Evolutionary conservation across 2,888 invertebrate genomes (phyloP).

Genomic region (Mimumesa dahlbomi): DNA sequence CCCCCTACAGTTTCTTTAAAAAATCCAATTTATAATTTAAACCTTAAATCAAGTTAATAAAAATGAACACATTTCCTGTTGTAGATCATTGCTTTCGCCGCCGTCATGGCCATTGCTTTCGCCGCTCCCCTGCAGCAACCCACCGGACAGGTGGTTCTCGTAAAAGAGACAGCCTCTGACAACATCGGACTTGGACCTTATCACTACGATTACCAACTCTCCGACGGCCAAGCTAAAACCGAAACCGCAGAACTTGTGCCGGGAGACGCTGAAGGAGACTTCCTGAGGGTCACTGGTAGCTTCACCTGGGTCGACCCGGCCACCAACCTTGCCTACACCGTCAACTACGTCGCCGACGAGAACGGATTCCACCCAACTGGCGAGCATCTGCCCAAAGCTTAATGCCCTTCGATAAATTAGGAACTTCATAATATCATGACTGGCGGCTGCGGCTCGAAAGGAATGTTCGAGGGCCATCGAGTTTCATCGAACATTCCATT

Average conservation of each 20-base stretch:
- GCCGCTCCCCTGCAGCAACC: slow-evolving; percentile 54
- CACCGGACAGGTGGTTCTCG: slow-evolving; percentile 40
- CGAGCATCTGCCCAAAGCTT: slow-evolving; percentile 53
- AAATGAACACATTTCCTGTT: background rate
- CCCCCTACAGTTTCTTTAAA: too few species aligned
- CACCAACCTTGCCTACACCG: slow-evolving; percentile 58
- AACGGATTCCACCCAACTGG: slow-evolving; percentile 66
- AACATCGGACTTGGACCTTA: slow-evolving; percentile 71
- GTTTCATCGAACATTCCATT: too few species aligned
- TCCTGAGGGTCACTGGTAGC: slow-evolving; percentile 60
- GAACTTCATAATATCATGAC: too few species aligned
- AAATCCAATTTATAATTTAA: too few species aligned
- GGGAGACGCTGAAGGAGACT: slow-evolving; percentile 21
- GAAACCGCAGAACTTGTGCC: slow-evolving; percentile 53
- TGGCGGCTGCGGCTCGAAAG: too few species aligned
- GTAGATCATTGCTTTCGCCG: slow-evolving; percentile 66
- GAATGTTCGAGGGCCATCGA: too few species aligned
- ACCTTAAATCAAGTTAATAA: too few species aligned
- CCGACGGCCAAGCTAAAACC: slow-evolving; percentile 64
- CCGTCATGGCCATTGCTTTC: slow-evolving; percentile 65
- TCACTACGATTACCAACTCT: slow-evolving; percentile 64
- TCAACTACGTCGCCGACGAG: slow-evolving; percentile 65
- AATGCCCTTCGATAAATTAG: background rate
- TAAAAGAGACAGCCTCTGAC: slow-evolving; percentile 65
- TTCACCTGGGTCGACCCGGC: slow-evolving; percentile 67